Evolutionary conservation across 2,113 vertebrate species (phyloP), one percentile per base, ranked within the genome.

Genomic region (Colistium nudipinnis): DNA sequence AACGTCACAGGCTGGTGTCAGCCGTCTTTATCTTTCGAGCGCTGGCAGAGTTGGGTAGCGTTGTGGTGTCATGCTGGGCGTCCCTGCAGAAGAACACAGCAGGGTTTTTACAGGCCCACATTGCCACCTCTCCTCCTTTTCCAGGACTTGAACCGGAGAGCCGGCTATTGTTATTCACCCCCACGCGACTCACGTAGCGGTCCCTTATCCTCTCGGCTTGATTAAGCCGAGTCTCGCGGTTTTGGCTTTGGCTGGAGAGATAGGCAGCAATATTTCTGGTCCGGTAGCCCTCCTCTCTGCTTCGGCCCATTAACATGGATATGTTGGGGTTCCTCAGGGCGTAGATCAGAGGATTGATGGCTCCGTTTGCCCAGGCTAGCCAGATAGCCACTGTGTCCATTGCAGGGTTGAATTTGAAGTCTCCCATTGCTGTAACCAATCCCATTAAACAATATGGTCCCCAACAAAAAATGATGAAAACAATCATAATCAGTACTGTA

Each of bases 101-200:
- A 0, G 97, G 97, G 74, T 96, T 98, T 84, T 94, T 98, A 80
- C 93, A 95, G 35, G 96, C 97, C 97, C 97, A 98, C 95, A 94
- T 89, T n/a, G 94, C 94, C 80, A 94, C 45, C 25, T 96, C 96
- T 9, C 84, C 76, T 30, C 93, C 89, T 0, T 93, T 91, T 0
- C 88, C 89, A 0, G 90, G 93, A 80, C 92, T 94, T 28, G 94
- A 94, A 25, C 92, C 93, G 9, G 94, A 91, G 2, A 83, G 48
- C 1, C 78, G 81, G 39, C 93, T 92, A 80, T 88, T 91, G 28
- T 90, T 85, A 36, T 78, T 86, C 12, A 87, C 85, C 0, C 87
- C 89, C 0, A 94, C 92, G 6, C 87, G 68, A 28, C 86, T 93
- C 47, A 91, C 60, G 0, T 90, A 94, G 49, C 92, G 91, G 30